Base-by-base conservation (phyloP, 1,140 invertebrate genomes). In the Drosophila oshimai region DNA sequence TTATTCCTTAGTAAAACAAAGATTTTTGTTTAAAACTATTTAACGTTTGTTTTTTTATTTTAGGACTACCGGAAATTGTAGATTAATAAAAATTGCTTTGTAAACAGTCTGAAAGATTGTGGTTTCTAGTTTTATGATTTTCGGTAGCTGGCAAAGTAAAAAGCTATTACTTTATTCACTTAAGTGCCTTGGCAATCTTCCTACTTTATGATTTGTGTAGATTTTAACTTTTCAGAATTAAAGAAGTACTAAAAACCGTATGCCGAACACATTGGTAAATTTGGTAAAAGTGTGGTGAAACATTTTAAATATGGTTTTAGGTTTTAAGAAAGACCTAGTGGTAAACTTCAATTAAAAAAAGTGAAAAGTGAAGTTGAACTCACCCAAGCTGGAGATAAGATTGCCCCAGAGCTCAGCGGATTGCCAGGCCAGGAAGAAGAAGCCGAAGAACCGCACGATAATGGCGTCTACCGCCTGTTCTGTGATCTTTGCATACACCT, bases 341-440 rank as follows among this genome's bases (percentile, higher is more conserved):
- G 97, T 44, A 3, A 13, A 3, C 6, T 5, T 1, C 2, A 3
- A n/a, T 2, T 12, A 4, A 10, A 7, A 3, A n/a, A n/a, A n/a
- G n/a, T n/a, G n/a, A n/a, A n/a, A n/a, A n/a, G n/a, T n/a, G n/a
- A n/a, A n/a, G n/a, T n/a, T n/a, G n/a, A 34, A 76, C 80, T 84
- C 60, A 90, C 89, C 89, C 74, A 97, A 92, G 45, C 97, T 99
- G n/a, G 98, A 98, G 74, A 99, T 97, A 26, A 99, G 93, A 92
- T 99, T 99, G 87, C 98, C 98, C 97, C 97, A 97, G 6, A 98
- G 94, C 91, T 98, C 97, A 53, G 98, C 96, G 0, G 96, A 96
- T 89, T 99, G 98, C 95, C 98, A 99, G 54, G 98, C 95, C 64
- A 99, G 95, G 92, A 99, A 99, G 94, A 99, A 99, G 93, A 99